phyloP scores from a whole-genome alignment of 2,888 invertebrate species.

The Phania funesta region DNA sequence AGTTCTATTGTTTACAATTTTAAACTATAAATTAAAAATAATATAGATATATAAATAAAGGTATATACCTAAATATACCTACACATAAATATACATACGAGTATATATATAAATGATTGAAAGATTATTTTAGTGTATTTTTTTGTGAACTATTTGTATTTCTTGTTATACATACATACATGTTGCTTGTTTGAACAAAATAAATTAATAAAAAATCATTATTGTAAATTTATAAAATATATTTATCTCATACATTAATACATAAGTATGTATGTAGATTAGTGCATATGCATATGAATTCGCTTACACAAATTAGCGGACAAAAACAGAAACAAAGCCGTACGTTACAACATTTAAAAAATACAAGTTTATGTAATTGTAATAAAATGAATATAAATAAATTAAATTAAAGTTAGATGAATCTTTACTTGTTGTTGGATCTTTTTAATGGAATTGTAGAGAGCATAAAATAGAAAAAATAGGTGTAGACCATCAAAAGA shows the following conservation, averaged over 20 bases:
- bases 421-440: too few relatives aligned
- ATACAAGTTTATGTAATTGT: too few relatives aligned
- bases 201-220: slow-evolving; percentile 13
- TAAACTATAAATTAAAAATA: slow-evolving; percentile 9
- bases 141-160: slow-evolving; percentile 13
- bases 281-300: too few relatives aligned
- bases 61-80: slow-evolving; percentile 9
- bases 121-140: slow-evolving; percentile 10
- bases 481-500: too few relatives aligned
- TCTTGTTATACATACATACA: neutral
- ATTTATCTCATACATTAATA: neutral
- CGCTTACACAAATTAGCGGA: too few relatives aligned
- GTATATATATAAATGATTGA: slow-evolving; percentile 36
- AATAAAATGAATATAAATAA: too few relatives aligned
- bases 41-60: slow-evolving; percentile 2
- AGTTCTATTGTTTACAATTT: slow-evolving; percentile 25
- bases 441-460: too few relatives aligned
- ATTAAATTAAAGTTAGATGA: too few relatives aligned
- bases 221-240: slow-evolving; percentile 18
- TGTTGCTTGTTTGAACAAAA: slow-evolving; percentile 50
- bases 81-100: slow-evolving; percentile 11
- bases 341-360: too few relatives aligned
- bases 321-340: too few relatives aligned
- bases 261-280: too few relatives aligned
- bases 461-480: too few relatives aligned